A percentile compares a stretch with the other conserved stretches of the same genome.
Conservation (phyloP, 2,797 vertebrate genomes). For the Scolopax rusticola region DNA sequence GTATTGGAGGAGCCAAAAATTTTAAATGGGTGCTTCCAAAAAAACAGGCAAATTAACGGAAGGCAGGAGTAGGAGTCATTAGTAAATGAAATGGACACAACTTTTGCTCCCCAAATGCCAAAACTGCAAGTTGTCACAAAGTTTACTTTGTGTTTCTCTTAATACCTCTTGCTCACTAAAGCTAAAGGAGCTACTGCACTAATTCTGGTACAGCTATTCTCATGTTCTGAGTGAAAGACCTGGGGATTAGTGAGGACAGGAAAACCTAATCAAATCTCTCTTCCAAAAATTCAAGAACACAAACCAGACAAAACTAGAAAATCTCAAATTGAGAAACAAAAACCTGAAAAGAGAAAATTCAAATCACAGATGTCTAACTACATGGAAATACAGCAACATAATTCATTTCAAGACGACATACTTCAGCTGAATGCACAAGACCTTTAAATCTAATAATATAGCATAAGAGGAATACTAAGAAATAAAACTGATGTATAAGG, state of each 20-base stretch:
- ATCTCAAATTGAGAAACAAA: background rate
- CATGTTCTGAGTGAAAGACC: background rate
- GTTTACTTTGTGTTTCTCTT: background rate
- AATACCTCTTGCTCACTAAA: background rate
- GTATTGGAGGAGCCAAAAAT: background rate
- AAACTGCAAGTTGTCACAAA: background rate
- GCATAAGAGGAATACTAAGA: background rate
- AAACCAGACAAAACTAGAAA: background rate
- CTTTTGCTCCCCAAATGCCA: background rate
- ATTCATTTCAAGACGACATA: background rate
- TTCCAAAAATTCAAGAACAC: background rate
- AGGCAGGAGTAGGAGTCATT: background rate
- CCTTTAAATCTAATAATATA: background rate
- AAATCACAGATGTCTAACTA: background rate
- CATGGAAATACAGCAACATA: background rate
- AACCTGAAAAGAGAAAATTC: background rate
- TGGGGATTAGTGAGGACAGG: background rate
- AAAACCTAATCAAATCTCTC: background rate
- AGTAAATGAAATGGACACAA: background rate
- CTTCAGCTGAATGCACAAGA: background rate
- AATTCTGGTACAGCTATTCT: background rate
- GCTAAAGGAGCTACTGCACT: background rate
- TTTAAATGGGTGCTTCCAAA: background rate
- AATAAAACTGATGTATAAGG: fast-evolving
- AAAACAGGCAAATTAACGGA: background rate